A percentile compares a stretch with the other conserved stretches of the same genome.
Evolutionary conservation across 1,140 invertebrate species (phyloP).

Genomic region (Zelostemma sp.): DNA sequence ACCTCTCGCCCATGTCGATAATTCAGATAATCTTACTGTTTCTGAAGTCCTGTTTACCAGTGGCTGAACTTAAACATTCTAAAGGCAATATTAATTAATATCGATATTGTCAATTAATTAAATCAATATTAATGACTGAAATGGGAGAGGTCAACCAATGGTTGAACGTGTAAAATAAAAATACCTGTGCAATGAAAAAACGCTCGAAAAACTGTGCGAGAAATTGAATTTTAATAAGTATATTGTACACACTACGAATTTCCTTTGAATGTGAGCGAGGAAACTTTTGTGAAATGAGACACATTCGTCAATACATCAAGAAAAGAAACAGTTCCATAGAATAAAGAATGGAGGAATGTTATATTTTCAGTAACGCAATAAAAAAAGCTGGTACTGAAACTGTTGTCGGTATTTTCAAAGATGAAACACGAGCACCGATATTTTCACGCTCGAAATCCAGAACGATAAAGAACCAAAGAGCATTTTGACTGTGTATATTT

Average conservation of each 20-base stretch:
- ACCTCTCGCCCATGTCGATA: no score
- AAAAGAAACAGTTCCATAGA: not conserved
- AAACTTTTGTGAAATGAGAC: no score
- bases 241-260: no score
- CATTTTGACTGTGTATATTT: conserved; percentile 5
- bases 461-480: conserved; percentile 3
- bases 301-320: conserved; percentile 1
- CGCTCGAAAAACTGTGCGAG: not conserved
- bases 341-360: not conserved
- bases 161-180: conserved; percentile 68
- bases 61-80: no score
- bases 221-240: no score
- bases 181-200: conserved; percentile 66
- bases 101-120: no score
- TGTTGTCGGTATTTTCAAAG: not conserved
- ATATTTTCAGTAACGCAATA: not conserved
- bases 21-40: no score
- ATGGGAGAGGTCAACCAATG: conserved; percentile 83
- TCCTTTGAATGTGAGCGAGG: no score
- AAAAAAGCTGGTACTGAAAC: not conserved
- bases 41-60: no score
- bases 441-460: not conserved
- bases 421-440: not conserved
- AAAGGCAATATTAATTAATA: no score
- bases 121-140: conserved; percentile 76